Evolutionary conservation across 2,888 invertebrate genomes (phyloP).

Genomic region (Andrena hattorfiana): DNA sequence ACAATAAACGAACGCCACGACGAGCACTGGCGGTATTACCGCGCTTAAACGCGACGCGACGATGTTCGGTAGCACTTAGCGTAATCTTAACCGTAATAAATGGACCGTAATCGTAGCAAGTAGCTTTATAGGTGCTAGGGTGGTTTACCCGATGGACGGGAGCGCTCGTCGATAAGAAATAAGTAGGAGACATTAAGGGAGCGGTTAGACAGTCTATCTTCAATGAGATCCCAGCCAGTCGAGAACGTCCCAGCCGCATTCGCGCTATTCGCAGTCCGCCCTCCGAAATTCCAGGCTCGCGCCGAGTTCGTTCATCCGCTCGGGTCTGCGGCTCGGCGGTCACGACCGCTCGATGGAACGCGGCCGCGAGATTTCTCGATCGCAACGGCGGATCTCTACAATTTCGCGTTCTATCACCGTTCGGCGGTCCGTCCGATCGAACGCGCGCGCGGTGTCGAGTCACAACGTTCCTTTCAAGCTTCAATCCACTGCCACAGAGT

Average conservation of each 20-base stretch:
- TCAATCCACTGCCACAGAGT: neutral
- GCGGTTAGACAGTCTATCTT: constrained; percentile 1
- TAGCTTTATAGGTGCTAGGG: constrained; percentile 61
- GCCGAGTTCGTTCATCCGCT: constrained; percentile 18
- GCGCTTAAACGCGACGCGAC: constrained; percentile 50
- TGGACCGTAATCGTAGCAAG: constrained; percentile 61
- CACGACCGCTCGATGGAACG: neutral
- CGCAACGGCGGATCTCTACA: too few species aligned
- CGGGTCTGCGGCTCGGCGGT: neutral
- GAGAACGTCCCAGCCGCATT: neutral
- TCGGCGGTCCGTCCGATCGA: neutral
- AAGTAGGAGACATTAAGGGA: constrained; percentile 16
- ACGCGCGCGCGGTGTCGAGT: neutral
- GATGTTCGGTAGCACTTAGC: constrained; percentile 58
- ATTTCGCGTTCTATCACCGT: neutral
- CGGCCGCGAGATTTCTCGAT: neutral
- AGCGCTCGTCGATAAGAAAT: constrained; percentile 37
- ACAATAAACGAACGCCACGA: constrained; percentile 38
- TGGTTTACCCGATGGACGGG: constrained; percentile 51
- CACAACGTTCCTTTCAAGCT: neutral
- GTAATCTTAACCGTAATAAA: constrained; percentile 62
- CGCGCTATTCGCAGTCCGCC: constrained; percentile 1
- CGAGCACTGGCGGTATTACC: constrained; percentile 36
- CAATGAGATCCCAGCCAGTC: constrained; percentile 22
- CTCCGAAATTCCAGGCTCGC: constrained; percentile 15